Conservation (phyloP, 2,888 invertebrate genomes). For the Eretmocerus hayati region DNA sequence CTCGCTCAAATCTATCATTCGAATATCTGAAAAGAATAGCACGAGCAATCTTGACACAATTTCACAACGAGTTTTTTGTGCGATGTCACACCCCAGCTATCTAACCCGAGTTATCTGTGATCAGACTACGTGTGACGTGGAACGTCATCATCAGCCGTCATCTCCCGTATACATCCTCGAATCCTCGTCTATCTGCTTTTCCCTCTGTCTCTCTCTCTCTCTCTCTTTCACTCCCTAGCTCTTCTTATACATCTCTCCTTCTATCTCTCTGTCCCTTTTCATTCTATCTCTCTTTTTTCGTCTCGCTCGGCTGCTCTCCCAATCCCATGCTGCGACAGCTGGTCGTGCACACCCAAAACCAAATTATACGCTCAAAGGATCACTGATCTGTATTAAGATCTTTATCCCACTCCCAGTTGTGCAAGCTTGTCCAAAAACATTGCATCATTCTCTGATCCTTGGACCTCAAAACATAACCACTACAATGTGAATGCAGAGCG, state of each 20-base stretch:
- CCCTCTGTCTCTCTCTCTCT: slow-evolving; percentile 3
- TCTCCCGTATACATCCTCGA: slow-evolving; percentile 22
- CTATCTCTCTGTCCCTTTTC: neutral
- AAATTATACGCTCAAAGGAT: slow-evolving; percentile 46
- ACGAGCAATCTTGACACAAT: slow-evolving; percentile 10
- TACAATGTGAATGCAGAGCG: slow-evolving; percentile 8
- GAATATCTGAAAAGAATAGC: slow-evolving; percentile 5
- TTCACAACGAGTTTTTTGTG: slow-evolving; percentile 16
- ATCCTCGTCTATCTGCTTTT: slow-evolving; percentile 5
- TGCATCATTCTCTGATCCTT: neutral
- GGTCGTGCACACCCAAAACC: slow-evolving; percentile 43
- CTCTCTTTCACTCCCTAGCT: slow-evolving; percentile 9
- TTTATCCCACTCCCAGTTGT: slow-evolving; percentile 31
- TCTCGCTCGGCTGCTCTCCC: slow-evolving; percentile 1
- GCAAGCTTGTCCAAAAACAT: slow-evolving; percentile 5
- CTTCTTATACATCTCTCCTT: too few relatives aligned
- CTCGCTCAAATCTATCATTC: slow-evolving; percentile 17
- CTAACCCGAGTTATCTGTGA: slow-evolving; percentile 37
- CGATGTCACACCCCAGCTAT: slow-evolving; percentile 27
- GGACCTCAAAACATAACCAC: neutral
- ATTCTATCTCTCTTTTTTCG: slow-evolving; percentile 3
- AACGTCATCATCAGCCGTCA: slow-evolving; percentile 30
- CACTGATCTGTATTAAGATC: slow-evolving; percentile 46
- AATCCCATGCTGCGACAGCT: slow-evolving; percentile 37
- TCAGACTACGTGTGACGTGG: slow-evolving; percentile 34